Percentiles rank a stretch among this genome's conserved stretches.
Conservation (phyloP, 1,140 invertebrate species). For the Carposina sasakii region DNA sequence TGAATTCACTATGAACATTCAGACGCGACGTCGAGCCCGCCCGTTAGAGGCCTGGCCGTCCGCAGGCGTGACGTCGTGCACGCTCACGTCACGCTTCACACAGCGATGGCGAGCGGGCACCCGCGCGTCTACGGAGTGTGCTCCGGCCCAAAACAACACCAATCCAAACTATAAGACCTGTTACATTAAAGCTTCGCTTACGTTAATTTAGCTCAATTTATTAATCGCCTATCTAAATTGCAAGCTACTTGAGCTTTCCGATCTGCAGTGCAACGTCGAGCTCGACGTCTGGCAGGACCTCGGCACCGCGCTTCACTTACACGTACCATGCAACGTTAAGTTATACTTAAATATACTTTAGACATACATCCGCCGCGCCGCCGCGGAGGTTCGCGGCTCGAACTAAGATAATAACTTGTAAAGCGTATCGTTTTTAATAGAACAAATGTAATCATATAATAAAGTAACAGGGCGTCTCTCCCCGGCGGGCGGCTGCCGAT, state of each 20-base stretch:
- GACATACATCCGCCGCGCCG: conserved; percentile 39
- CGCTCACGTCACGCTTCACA: no score
- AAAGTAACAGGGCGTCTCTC: conserved; percentile 24
- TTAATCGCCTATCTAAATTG: conserved; percentile 68
- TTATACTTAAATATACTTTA: conserved; percentile 36
- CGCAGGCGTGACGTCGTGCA: no score
- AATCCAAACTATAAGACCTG: conserved; percentile 36
- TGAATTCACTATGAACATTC: conserved; percentile 8
- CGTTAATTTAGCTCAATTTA: conserved; percentile 59
- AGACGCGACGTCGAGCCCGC: conserved; percentile 27
- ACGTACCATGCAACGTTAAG: conserved; percentile 42
- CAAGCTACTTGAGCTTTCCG: conserved; percentile 47
- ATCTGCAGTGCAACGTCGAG: conserved; percentile 33
- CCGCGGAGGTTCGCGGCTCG: conserved; percentile 23
- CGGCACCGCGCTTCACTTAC: conserved; percentile 35
- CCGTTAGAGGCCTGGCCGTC: no score
- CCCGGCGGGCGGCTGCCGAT: conserved; percentile 28
- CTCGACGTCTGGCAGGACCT: conserved; percentile 41
- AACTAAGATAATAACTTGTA: conserved; percentile 46
- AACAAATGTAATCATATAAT: conserved; percentile 41
- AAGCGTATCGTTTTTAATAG: conserved; percentile 57
- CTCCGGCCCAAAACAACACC: conserved; percentile 6
- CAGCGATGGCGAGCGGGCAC: no score
- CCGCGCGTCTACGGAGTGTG: no score
- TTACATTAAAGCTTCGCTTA: conserved; percentile 61